Percentiles rank a stretch among this genome's conserved stretches.
phyloP scores from a whole-genome alignment of 1,140 invertebrate genomes.

The Aphis craccivora region DNA sequence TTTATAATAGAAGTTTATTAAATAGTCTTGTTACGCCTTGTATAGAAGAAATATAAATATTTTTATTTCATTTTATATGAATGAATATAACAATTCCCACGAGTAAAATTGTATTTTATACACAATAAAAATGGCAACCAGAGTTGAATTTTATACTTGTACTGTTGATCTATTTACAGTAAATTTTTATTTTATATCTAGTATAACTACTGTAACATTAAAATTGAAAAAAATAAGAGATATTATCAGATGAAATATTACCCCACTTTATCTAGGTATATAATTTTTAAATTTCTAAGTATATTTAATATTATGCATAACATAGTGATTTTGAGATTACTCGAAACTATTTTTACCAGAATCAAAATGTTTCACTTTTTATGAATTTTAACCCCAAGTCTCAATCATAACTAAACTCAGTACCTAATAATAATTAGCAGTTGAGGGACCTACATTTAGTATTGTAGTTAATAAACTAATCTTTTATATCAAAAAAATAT shows the following conservation, averaged over 20 bases:
- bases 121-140: not conserved
- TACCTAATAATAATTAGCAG: too few relatives aligned
- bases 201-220: not conserved
- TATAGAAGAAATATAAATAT: not conserved
- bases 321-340: not conserved
- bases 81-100: not conserved
- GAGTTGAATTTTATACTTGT: not conserved
- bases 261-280: not conserved
- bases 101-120: not conserved
- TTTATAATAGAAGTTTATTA: too few relatives aligned
- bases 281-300: not conserved
- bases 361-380: not conserved
- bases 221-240: not conserved
- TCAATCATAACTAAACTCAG: not conserved
- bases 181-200: not conserved
- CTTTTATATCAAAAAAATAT: not conserved
- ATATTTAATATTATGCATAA: not conserved
- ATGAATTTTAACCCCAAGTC: not conserved
- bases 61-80: not conserved
- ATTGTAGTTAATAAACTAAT: not conserved
- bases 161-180: not conserved
- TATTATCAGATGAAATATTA: not conserved
- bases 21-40: not conserved
- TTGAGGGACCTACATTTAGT: too few relatives aligned
- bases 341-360: not conserved